Evolutionary conservation across 1,140 invertebrate genomes (phyloP).

Genomic region (Lordiphosa collinella): DNA sequence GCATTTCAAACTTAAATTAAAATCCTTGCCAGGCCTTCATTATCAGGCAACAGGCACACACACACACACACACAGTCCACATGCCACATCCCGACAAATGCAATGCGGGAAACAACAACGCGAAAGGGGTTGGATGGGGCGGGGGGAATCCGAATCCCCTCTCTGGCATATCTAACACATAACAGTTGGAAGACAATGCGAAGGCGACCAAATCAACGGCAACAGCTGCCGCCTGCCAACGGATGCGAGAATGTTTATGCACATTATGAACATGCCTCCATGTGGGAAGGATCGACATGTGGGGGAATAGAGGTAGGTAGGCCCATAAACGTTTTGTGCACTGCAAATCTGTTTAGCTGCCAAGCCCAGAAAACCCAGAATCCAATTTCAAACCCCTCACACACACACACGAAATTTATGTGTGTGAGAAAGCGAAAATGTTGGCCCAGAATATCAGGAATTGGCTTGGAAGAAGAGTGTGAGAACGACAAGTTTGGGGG

Average conservation of each 20-base stretch:
- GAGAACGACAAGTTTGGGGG: conserved; percentile 50
- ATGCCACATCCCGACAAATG: conserved; percentile 54
- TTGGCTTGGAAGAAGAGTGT: conserved; percentile 26
- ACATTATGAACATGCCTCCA: conserved; percentile 69
- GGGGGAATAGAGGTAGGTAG: conserved; percentile 12
- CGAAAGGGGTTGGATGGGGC: neutral
- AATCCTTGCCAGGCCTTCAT: conserved; percentile 25
- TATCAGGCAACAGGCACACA: conserved; percentile 48
- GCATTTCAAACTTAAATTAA: neutral
- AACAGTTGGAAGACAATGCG: conserved; percentile 67
- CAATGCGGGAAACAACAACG: conserved; percentile 46
- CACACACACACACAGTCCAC: conserved; percentile 33
- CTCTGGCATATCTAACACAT: conserved; percentile 66
- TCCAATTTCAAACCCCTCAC: conserved; percentile 37
- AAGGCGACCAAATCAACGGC: conserved; percentile 60
- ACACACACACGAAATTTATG: conserved; percentile 62
- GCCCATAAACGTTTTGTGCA: conserved; percentile 59
- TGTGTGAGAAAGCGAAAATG: conserved; percentile 68
- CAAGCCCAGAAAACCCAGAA: conserved; percentile 42
- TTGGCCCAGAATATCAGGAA: conserved; percentile 17
- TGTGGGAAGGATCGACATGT: conserved; percentile 13
- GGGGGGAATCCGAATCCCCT: too few species aligned
- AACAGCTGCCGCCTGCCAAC: conserved; percentile 21
- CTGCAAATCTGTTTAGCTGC: conserved; percentile 58
- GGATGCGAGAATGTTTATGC: conserved; percentile 75